Evolutionary conservation across 1,140 invertebrate species (phyloP), one percentile per base, ranked within the genome.

Genomic region (Manduca sexta): DNA sequence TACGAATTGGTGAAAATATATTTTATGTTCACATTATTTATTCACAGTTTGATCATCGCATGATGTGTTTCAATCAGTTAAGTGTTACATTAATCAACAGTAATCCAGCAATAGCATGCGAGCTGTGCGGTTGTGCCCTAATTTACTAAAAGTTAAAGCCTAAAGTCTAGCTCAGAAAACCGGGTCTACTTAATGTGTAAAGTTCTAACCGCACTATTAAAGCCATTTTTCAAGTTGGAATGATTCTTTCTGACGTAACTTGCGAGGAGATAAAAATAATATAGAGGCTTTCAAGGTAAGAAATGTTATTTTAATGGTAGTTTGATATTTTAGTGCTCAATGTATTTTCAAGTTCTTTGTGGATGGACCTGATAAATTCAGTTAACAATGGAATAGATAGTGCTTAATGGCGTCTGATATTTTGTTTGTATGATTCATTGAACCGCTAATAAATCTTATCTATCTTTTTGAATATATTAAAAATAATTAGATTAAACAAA

Each of bases 191-290:
- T 30, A 43, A 43, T 43, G 26, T 30, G 6, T 2, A 15, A 43
- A 43, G 41, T 43, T 43, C 10, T 43, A 15, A 31, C 11, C 26
- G 26, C 14, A 43, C 41, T 30, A 43, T 31, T 15, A 43, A n/a
- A 12, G 8, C 26, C 21, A 29, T 43, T 43, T 41, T 31, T 31
- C 41, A 43, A 29, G 12, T 12, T 2, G 14, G 21, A 43, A 43
- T 43, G 26, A 43, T 43, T 29, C 18, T 29, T 13, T 43, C 21
- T 31, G 26, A 43, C 12, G 26, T 30, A 30, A 29, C 26, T 6
- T 13, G n/a, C 7, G 41, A 3, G 14, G 13, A 43, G 41, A 43
- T 43, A 43, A 43, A 43, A 43, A 43, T 29, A 43, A 13, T 30
- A 21, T 43, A 18, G 18, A 40, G 26, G 41, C 41, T 43, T 8